Percentiles rank a stretch among this genome's conserved stretches.
Conservation (phyloP, 2,797 vertebrate genomes). For the Scomberomorus guttatus region DNA sequence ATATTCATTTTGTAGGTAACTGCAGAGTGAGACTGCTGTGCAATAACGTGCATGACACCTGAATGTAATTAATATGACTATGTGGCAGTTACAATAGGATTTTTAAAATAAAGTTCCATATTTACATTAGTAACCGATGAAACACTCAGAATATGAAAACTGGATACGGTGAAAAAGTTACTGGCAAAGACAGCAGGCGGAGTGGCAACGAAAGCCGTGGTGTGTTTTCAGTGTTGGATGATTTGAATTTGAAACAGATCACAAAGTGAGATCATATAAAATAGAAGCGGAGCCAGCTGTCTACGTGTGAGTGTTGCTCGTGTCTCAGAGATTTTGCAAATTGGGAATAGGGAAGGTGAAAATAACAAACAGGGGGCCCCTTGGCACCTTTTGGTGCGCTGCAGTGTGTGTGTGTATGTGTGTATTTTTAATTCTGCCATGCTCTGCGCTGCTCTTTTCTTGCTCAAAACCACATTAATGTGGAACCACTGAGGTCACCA, state of each 20-base stretch:
- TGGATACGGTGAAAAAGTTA: conserved; percentile 27
- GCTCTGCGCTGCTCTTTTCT: conserved; percentile 73
- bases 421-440: conserved; percentile 73
- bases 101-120: not conserved
- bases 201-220: conserved; percentile 43
- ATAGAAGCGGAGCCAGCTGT: conserved; percentile 57
- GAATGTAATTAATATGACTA: conserved; percentile 13
- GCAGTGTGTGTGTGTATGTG: conserved; percentile 38
- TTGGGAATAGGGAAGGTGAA: conserved; percentile 55
- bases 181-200: conserved; percentile 11
- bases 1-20: not conserved
- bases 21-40: not conserved
- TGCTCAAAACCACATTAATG: conserved; percentile 73
- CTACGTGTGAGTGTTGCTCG: conserved; percentile 46
- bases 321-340: conserved; percentile 59
- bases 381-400: conserved; percentile 60
- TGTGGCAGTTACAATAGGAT: not conserved
- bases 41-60: not conserved
- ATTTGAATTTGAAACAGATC: conserved; percentile 60
- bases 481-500: conserved; percentile 70
- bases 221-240: conserved; percentile 41
- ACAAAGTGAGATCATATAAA: conserved; percentile 60
- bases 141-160: conserved; percentile 17
- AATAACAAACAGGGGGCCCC: conserved; percentile 67
- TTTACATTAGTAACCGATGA: conserved; percentile 3